Evolutionary conservation across 64 coral and sea anemone genomes (phyloP).

Genomic region (Orbicella faveolata): DNA sequence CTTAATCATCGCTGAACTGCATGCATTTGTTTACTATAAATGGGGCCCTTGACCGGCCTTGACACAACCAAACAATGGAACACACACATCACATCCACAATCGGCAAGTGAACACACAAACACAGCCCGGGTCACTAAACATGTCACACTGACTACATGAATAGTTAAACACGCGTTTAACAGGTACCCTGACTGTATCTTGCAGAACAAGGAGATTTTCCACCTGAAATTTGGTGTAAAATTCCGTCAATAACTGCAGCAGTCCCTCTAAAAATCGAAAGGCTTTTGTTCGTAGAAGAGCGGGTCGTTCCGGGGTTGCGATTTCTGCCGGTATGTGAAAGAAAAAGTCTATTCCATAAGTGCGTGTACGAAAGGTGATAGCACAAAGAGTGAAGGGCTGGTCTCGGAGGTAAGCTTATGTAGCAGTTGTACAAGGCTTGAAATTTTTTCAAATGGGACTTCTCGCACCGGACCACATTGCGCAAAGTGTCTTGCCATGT

Average conservation of each 20-base stretch:
- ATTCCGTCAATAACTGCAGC: neutral
- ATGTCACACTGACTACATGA: constrained; percentile 9
- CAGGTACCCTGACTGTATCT: constrained; percentile 28
- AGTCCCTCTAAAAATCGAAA: neutral
- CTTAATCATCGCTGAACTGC: too few species aligned
- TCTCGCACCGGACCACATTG: neutral
- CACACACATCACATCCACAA: constrained; percentile 25
- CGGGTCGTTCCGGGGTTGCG: neutral
- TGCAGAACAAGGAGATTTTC: constrained; percentile 5
- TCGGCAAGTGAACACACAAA: constrained; percentile 36
- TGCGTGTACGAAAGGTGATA: neutral
- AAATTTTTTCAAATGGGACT: neutral
- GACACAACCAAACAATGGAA: neutral
- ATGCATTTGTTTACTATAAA: too few species aligned
- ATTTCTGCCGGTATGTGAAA: constrained; percentile 13
- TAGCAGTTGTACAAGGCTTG: neutral
- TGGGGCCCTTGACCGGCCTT: neutral
- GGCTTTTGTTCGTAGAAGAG: neutral
- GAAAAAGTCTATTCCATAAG: neutral
- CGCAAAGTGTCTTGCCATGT: neutral
- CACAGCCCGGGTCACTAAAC: constrained; percentile 1
- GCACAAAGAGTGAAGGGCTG: neutral
- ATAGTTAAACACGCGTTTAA: constrained; percentile 10
- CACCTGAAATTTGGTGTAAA: constrained; percentile 23
- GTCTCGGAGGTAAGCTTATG: constrained; percentile 23